Conservation (phyloP, 2,113 vertebrate species). For the Periophthalmodon schlosseri region DNA sequence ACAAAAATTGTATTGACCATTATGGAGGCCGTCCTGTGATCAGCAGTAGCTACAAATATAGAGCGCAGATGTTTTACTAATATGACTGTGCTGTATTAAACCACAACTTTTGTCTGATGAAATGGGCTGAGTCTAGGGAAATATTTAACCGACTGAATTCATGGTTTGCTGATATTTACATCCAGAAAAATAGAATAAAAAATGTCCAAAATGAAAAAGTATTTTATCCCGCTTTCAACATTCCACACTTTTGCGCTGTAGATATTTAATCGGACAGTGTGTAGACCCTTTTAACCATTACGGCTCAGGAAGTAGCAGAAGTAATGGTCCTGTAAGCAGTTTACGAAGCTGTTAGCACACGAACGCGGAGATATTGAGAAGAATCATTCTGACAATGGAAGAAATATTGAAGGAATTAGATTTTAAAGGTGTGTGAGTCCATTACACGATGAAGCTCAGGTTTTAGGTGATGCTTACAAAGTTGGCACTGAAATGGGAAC, state of each 20-base stretch:
- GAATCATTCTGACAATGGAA: slow-evolving; percentile 59
- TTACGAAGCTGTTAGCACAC: slow-evolving; percentile 70
- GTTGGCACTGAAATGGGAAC: slow-evolving; percentile 34
- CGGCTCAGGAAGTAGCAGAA: slow-evolving; percentile 73
- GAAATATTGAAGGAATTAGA: slow-evolving; percentile 70
- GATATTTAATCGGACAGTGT: slow-evolving; percentile 46
- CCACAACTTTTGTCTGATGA: background rate
- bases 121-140: background rate
- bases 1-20: background rate
- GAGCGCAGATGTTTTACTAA: background rate
- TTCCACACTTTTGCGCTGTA: slow-evolving; percentile 30
- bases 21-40: background rate
- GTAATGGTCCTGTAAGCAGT: slow-evolving; percentile 77
- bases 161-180: slow-evolving; percentile 16
- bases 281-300: slow-evolving; percentile 61
- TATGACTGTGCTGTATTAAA: background rate
- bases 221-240: slow-evolving; percentile 40
- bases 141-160: background rate
- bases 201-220: slow-evolving; percentile 47
- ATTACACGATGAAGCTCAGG: slow-evolving; percentile 55
- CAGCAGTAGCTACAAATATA: background rate
- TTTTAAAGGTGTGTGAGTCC: slow-evolving; percentile 61
- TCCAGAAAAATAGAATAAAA: slow-evolving; percentile 9
- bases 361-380: slow-evolving; percentile 49
- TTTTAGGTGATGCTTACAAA: slow-evolving; percentile 56